phyloP scores from a whole-genome alignment of 2,888 invertebrate species.

The Acronicta leporina region DNA sequence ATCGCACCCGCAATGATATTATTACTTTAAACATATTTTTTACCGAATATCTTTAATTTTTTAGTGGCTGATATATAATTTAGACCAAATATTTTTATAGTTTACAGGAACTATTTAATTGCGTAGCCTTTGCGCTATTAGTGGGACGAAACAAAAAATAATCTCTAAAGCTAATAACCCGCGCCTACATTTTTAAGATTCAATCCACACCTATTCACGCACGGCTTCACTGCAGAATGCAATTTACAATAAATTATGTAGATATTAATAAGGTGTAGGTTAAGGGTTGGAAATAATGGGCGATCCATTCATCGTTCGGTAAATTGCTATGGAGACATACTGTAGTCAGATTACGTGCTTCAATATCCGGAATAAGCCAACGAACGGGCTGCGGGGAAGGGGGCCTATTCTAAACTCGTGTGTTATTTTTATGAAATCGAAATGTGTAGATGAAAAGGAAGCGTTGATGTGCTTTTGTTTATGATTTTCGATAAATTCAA shows the following conservation, averaged over 20 bases:
- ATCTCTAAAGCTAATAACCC: slow-evolving; percentile 5
- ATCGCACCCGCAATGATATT: no score
- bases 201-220: slow-evolving; percentile 69
- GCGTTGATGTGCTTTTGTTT: slow-evolving; percentile 50
- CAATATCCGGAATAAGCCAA: slow-evolving; percentile 85
- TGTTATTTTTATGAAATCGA: slow-evolving; percentile 49
- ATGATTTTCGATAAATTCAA: slow-evolving; percentile 26
- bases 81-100: no score
- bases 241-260: slow-evolving; percentile 89
- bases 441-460: slow-evolving; percentile 48
- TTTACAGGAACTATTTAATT: no score
- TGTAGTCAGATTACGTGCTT: slow-evolving; percentile 88
- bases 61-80: no score
- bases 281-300: slow-evolving; percentile 87
- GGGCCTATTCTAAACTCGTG: slow-evolving; percentile 34
- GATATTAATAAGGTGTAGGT: slow-evolving; percentile 88
- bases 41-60: no score
- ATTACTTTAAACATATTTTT: no score
- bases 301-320: slow-evolving; percentile 86
- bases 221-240: slow-evolving; percentile 82
- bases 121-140: no score
- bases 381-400: slow-evolving; percentile 53
- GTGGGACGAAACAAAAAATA: no score
- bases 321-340: slow-evolving; percentile 87
- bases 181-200: slow-evolving; percentile 54